These are phyloP conservation scores for Gorsachius goisagi DNA, from an alignment of 2,113 vertebrate genomes.

Conservation along the genomic window DNA sequence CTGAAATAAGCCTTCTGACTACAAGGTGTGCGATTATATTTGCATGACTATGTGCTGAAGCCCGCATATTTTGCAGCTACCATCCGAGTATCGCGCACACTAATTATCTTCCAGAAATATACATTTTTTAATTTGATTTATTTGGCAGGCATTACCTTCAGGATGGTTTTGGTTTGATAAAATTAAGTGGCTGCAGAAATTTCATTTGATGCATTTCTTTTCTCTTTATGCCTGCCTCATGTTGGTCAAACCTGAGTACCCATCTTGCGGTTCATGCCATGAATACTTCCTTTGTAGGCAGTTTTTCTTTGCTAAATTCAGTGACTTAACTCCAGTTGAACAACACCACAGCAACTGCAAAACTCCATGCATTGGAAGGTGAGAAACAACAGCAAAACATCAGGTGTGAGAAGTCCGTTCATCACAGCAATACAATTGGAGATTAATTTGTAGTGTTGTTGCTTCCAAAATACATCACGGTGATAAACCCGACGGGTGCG, in stretches of 20 bases:
- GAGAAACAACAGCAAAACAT: not conserved
- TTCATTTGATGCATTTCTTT: not conserved
- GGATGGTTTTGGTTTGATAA: not conserved
- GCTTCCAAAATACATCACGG: not conserved
- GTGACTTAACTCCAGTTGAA: not conserved
- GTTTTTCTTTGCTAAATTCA: not conserved
- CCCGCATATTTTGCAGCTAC: not conserved
- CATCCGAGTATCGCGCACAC: not conserved
- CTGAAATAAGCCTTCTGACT: not conserved
- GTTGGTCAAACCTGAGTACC: not conserved
- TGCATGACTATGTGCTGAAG: not conserved
- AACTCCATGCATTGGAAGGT: not conserved
- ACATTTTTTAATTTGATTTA: not conserved
- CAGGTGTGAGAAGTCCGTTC: too few species aligned
- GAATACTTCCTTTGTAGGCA: not conserved
- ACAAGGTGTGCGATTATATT: not conserved
- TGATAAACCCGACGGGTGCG: rapidly evolving
- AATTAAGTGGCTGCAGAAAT: not conserved
- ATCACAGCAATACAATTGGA: not conserved
- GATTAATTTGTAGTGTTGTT: not conserved
- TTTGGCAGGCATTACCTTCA: not conserved
- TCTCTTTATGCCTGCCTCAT: not conserved
- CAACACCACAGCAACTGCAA: not conserved
- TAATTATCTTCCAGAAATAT: not conserved
- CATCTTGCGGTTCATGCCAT: not conserved